Conservation (phyloP, 2,888 invertebrate genomes). For the Ormyrus thymus region DNA sequence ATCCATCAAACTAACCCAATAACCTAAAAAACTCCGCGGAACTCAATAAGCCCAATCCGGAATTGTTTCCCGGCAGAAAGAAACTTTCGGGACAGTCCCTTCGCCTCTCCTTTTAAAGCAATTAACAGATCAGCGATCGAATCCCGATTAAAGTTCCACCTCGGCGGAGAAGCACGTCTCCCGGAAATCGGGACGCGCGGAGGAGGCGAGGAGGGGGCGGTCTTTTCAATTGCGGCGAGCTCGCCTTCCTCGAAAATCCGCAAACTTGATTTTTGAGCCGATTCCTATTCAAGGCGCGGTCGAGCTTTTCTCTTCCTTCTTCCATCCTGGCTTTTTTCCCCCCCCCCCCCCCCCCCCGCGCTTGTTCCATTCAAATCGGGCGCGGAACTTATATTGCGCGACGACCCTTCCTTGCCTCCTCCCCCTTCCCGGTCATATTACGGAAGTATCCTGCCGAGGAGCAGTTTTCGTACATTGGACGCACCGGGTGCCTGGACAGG, state of each 20-base stretch:
- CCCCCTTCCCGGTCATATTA: not conserved
- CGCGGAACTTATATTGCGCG: constrained; percentile 13
- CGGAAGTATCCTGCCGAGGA: not conserved
- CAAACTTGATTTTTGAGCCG: constrained; percentile 36
- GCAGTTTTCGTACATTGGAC: constrained; percentile 15
- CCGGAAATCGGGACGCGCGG: not conserved
- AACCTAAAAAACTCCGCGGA: no score
- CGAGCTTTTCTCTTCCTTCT: no score
- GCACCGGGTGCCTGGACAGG: no score
- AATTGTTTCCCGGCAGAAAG: no score
- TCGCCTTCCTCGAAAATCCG: not conserved
- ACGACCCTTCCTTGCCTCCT: no score
- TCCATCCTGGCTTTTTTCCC: not conserved
- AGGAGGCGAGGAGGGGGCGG: not conserved
- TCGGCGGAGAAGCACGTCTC: no score
- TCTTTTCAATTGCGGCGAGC: constrained; percentile 9
- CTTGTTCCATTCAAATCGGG: constrained; percentile 1
- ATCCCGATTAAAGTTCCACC: constrained; percentile 19
- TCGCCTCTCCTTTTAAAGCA: constrained; percentile 18
- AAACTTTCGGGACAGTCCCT: not conserved
- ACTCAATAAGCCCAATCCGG: no score
- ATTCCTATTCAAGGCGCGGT: constrained; percentile 18
- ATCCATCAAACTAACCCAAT: no score
- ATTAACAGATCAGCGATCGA: constrained; percentile 27
- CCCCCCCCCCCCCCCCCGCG: not conserved